A percentile compares a stretch with the other conserved stretches of the same genome.
These are phyloP conservation scores for Toxostoma redivivum DNA, from an alignment of 2,113 vertebrate species.

Conservation along the genomic window DNA sequence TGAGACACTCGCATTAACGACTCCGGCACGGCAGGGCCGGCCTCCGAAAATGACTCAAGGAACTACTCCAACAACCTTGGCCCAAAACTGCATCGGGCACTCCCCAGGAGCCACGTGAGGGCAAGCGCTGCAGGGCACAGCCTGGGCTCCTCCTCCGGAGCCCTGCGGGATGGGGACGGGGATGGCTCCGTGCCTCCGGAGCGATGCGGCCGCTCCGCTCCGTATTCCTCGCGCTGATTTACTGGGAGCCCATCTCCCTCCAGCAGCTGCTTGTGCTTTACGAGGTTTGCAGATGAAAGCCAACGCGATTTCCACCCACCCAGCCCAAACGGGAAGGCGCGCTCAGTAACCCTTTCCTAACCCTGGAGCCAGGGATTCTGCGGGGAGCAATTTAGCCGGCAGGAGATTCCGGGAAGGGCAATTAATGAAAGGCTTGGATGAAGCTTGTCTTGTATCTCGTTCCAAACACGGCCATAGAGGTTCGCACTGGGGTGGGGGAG, in stretches of 20 bases:
- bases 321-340: not conserved
- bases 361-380: not conserved
- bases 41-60: not conserved
- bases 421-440: not conserved
- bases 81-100: not conserved
- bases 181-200: accelerated
- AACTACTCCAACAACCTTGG: not conserved
- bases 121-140: not conserved
- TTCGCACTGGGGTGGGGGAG: not conserved
- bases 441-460: slow-evolving; percentile 10
- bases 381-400: not conserved
- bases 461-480: not conserved
- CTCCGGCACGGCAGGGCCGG: not conserved
- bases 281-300: slow-evolving; percentile 34
- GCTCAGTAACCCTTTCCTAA: slow-evolving; percentile 46
- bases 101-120: not conserved
- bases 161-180: not conserved
- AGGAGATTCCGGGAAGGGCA: slow-evolving; percentile 45
- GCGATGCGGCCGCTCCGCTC: accelerated
- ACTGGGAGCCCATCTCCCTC: not conserved
- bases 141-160: accelerated
- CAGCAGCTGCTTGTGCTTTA: slow-evolving; percentile 20
- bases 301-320: not conserved
- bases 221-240: not conserved
- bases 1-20: accelerated